Evolutionary conservation across 2,797 vertebrate species (phyloP), one percentile per base, ranked within the genome.

Genomic region (Cynodonichthys magdalenae): DNA sequence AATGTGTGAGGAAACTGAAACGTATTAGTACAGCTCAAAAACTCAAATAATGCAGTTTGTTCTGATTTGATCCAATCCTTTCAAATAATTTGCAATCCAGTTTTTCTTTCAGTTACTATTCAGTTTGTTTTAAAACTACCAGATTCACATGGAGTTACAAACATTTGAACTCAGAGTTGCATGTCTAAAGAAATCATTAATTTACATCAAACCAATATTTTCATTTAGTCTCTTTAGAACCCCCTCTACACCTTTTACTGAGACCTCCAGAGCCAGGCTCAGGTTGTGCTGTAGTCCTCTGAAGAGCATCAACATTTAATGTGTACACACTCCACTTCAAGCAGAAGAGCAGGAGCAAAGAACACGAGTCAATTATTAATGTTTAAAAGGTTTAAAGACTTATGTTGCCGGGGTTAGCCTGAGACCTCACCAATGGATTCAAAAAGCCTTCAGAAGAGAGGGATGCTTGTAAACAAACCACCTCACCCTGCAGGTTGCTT

Each of bases 351-450:
- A 51, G 6, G 41, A 46, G 68, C 59, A 83, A 61, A 85, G 83
- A 87, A 84, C 80, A 77, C 66, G 70, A 81, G 86, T 94, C 85
- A 92, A 94, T 93, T 90, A 92, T 93, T 93, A 80, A 94, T 93
- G 89, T 82, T 89, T 84, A 89, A 90, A 90, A 88, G 89, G 90
- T 87, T 89, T 82, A 49, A 67, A 73, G 80, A 85, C 74, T 67
- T 81, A 63, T 75, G 60, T 73, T 82, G 80, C 80, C 63, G 76
- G 79, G 69, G 74, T 77, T 84, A 75, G 77, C 66, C 76, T 66
- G 51, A 42, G 65, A 81, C 65, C 15, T 78, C 63, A 72, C 67
- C 0, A 1, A 53, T 53, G 66, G 57, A 65, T 64, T 42, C 59
- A 59, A 59, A 56, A 41, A 71, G 48, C 45, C 1, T 36, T 63